Evolutionary conservation across 2,888 invertebrate species (phyloP).

Genomic region (Drosophila percnosoma): DNA sequence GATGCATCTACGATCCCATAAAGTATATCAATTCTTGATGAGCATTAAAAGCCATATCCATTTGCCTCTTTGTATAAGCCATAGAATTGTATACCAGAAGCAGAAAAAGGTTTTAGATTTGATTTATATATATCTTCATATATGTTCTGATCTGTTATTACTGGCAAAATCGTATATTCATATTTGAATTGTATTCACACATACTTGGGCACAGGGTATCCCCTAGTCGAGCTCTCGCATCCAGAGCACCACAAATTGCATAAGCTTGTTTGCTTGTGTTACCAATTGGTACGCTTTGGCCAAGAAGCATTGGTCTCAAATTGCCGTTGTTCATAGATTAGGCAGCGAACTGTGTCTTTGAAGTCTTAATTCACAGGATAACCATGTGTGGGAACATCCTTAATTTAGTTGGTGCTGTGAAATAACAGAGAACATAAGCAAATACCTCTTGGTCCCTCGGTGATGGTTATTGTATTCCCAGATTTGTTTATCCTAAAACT

Average conservation of each 20-base stretch:
- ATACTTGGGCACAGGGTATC: not conserved
- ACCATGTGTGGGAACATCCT: constrained; percentile 30
- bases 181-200: not conserved
- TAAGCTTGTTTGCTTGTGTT: not conserved
- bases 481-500: not conserved
- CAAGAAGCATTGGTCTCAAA: constrained; percentile 20
- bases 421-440: not conserved
- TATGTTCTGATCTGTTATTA: not conserved
- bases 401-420: not conserved
- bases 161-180: not conserved
- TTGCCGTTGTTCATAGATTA: constrained; percentile 28
- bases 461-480: not conserved
- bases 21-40: not conserved
- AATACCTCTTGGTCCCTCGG: not conserved
- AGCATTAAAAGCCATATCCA: not conserved
- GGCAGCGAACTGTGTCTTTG: not conserved
- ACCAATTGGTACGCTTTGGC: constrained; percentile 17
- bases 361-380: constrained; percentile 40
- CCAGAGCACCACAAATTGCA: not conserved
- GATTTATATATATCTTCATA: not conserved
- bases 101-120: not conserved
- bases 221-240: not conserved
- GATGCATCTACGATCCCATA: too few relatives aligned
- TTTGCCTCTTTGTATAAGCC: not conserved
- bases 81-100: not conserved